Percentiles rank a stretch among this genome's conserved stretches.
Conservation (phyloP, 2,113 vertebrate genomes). For the Lagenorhynchus albirostris region DNA sequence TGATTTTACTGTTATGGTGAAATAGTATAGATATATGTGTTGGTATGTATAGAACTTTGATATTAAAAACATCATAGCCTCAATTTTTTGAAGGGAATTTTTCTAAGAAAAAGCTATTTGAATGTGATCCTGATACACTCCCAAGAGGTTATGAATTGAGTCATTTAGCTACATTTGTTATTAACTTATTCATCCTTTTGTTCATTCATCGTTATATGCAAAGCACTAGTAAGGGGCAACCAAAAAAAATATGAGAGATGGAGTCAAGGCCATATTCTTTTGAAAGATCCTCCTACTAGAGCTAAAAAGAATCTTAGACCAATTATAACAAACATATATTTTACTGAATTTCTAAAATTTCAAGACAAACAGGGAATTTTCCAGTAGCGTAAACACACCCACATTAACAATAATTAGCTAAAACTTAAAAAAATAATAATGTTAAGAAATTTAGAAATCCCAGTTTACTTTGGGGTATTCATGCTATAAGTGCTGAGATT, state of each 20-base stretch:
- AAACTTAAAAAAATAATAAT: not conserved
- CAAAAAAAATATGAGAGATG: not conserved
- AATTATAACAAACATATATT: not conserved
- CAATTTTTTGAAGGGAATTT: not conserved
- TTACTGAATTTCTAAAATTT: not conserved
- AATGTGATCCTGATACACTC: not conserved
- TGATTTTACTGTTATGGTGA: not conserved
- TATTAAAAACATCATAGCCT: not conserved
- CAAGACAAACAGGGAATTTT: not conserved
- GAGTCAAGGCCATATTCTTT: not conserved
- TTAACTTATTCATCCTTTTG: not conserved
- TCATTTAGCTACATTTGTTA: not conserved
- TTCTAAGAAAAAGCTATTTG: not conserved
- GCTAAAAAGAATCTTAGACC: not conserved
- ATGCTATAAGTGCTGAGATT: not conserved
- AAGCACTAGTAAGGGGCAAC: not conserved
- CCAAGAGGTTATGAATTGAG: not conserved
- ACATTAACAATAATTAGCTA: not conserved
- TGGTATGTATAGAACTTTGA: not conserved
- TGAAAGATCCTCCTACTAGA: not conserved
- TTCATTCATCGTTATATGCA: not conserved
- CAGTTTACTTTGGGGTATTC: not conserved
- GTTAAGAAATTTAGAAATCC: not conserved
- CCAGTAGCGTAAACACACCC: not conserved
- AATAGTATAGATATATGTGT: not conserved